Conservation (phyloP, 2,888 invertebrate genomes). For the Nephrotoma flavescens region DNA sequence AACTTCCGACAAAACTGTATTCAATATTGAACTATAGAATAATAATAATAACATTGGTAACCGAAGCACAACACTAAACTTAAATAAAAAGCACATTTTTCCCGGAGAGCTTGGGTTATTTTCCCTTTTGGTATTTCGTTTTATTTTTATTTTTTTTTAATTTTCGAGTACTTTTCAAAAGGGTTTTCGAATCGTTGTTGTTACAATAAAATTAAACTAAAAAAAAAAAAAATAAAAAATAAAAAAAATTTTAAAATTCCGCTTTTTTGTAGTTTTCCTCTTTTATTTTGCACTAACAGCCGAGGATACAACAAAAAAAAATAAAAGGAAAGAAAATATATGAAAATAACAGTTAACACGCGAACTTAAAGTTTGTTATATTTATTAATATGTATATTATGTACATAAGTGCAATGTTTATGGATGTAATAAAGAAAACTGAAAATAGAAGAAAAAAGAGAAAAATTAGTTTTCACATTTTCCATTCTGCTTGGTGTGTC, state of each 20-base stretch:
- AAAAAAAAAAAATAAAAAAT: not conserved
- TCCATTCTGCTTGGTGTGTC: not conserved
- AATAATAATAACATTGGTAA: constrained; percentile 1
- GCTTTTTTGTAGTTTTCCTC: not conserved
- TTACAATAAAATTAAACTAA: not conserved
- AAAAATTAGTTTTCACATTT: not conserved
- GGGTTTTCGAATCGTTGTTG: not conserved
- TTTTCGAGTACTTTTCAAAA: not conserved
- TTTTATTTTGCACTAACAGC: not conserved
- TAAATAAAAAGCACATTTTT: constrained; percentile 2
- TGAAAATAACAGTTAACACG: not conserved
- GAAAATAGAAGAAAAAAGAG: not conserved
- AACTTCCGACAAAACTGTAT: constrained; percentile 5
- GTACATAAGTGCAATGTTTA: not conserved
- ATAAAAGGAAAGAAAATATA: not conserved
- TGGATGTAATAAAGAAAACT: not conserved
- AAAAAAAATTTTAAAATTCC: not conserved
- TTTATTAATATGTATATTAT: not conserved
- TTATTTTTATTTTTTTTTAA: not conserved
- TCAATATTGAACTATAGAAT: constrained; percentile 1
- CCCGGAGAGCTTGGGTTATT: not conserved
- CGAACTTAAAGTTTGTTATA: not conserved
- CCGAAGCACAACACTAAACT: not conserved
- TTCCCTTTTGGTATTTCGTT: not conserved
- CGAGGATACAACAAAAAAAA: not conserved